Evolutionary conservation across 2,113 vertebrate genomes (phyloP).

Genomic region (Rhombomys opimus): DNA sequence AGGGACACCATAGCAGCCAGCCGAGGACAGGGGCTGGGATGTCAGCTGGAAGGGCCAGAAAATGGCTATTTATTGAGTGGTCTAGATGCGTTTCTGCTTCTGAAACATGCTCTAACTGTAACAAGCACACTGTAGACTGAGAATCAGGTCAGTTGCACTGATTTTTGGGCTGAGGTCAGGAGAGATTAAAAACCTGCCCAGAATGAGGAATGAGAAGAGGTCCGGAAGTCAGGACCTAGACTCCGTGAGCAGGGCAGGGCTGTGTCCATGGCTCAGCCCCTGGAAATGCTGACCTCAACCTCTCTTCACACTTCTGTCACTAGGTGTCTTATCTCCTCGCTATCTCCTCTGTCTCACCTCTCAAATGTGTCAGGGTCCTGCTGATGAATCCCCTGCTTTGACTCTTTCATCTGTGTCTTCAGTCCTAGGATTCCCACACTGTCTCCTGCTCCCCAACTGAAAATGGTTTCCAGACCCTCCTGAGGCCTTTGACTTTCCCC

Average conservation of each 20-base stretch:
- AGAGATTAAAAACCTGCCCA: neutral
- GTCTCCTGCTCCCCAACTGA: neutral
- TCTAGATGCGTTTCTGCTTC: constrained; percentile 9
- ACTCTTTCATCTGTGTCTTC: neutral
- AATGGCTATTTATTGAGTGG: constrained; percentile 20
- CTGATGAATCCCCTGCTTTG: neutral
- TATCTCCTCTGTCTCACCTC: neutral
- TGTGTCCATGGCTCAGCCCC: neutral
- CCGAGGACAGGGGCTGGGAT: neutral
- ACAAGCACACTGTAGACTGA: neutral
- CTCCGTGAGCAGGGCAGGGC: neutral
- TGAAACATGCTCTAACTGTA: neutral
- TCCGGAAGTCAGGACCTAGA: neutral
- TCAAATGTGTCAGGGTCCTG: neutral
- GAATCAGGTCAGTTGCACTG: neutral
- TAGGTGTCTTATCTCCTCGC: constrained; percentile 36
- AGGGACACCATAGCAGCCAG: neutral
- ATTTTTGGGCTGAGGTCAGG: neutral
- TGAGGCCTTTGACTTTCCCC: neutral
- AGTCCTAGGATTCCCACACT: neutral
- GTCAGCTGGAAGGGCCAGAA: neutral
- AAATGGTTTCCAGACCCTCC: constrained; percentile 13
- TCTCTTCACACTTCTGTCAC: constrained; percentile 21
- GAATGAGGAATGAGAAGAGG: neutral
- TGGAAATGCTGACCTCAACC: neutral